Evolutionary conservation across 2,797 vertebrate genomes (phyloP).

Genomic region (Hephaestus fuliginosus): DNA sequence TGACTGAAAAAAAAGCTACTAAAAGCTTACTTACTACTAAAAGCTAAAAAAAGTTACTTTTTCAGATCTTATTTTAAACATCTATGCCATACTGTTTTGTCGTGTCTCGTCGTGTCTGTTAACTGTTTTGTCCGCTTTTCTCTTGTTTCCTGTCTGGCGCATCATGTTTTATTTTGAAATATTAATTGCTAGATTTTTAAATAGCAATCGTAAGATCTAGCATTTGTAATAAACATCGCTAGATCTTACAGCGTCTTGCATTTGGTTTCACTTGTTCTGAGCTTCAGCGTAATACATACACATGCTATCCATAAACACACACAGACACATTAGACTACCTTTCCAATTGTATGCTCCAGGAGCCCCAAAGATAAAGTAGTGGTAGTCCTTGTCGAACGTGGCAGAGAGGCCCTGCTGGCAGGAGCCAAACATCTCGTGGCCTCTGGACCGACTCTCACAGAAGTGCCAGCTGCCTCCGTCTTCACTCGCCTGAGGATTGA

Average conservation of each 20-base stretch:
- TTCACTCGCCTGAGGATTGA: slow-evolving; percentile 69
- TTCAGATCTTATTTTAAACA: background rate
- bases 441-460: slow-evolving; percentile 88
- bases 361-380: slow-evolving; percentile 96
- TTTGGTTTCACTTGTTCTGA: no score
- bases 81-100: background rate
- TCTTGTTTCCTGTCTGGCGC: no score
- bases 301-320: background rate
- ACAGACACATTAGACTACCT: slow-evolving; percentile 85
- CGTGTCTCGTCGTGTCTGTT: no score
- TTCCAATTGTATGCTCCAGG: slow-evolving; percentile 98
- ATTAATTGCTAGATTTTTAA: no score
- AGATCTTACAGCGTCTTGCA: no score
- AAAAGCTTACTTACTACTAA: no score
- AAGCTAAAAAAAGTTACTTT: background rate
- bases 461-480: slow-evolving; percentile 93
- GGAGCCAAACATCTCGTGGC: slow-evolving; percentile 95
- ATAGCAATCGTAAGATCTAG: no score
- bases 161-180: no score
- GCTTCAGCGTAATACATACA: background rate
- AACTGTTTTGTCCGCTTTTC: no score
- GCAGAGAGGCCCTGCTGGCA: slow-evolving; percentile 98
- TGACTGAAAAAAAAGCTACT: background rate
- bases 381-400: slow-evolving; percentile 93
- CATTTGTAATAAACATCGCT: no score